Evolutionary conservation across 92 coral and sea anemone genomes (phyloP).

Genomic region (Parazoanthus swiftii): DNA sequence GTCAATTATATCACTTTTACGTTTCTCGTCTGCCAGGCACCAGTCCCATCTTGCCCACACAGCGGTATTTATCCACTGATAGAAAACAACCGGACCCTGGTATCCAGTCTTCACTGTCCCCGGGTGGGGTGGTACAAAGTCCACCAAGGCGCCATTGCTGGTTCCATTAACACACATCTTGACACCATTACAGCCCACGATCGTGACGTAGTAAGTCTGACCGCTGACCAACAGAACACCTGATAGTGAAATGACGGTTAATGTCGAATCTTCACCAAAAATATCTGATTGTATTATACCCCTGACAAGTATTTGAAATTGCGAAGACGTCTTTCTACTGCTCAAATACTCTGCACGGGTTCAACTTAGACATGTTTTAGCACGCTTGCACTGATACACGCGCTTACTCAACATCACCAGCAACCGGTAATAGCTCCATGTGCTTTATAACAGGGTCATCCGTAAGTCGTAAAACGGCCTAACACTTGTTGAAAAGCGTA

Average conservation of each 20-base stretch:
- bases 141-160: slow-evolving; percentile 95
- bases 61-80: slow-evolving; percentile 91
- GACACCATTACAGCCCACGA: slow-evolving; percentile 90
- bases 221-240: slow-evolving; percentile 83
- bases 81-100: slow-evolving; percentile 75
- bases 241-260: slow-evolving; percentile 15
- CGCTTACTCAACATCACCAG: neutral
- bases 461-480: no score
- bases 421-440: no score
- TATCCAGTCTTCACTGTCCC: slow-evolving; percentile 80
- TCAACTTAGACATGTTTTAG: neutral
- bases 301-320: neutral
- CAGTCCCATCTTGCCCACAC: slow-evolving; percentile 99
- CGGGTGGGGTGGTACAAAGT: slow-evolving; percentile 89
- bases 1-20: slow-evolving; percentile 38
- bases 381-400: neutral
- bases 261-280: neutral
- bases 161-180: slow-evolving; percentile 93
- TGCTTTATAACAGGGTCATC: no score
- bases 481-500: no score
- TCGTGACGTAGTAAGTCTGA: slow-evolving; percentile 77
- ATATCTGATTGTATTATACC: neutral
- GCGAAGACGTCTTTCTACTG: no score
- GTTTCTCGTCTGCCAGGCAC: slow-evolving; percentile 82
- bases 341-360: no score